These are phyloP conservation scores for Nyctereutes procyonoides DNA, from an alignment of 2,113 vertebrate genomes.

Conservation along the genomic window DNA sequence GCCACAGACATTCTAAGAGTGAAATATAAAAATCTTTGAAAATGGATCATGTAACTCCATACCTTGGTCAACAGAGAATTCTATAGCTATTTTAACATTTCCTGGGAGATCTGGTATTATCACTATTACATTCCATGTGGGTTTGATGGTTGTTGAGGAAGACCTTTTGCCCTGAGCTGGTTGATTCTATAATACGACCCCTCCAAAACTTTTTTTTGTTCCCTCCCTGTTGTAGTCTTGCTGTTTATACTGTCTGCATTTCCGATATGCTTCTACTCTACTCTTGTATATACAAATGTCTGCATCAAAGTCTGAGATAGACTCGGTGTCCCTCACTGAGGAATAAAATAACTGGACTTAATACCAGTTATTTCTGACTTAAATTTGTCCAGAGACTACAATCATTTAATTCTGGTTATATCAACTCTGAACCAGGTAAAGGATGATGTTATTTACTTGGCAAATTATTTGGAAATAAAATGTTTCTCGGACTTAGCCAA, in stretches of 20 bases:
- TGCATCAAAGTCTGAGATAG: neutral
- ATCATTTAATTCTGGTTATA: neutral
- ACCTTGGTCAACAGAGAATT: neutral
- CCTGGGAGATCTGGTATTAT: neutral
- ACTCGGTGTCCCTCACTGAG: neutral
- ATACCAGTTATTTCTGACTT: conserved; percentile 17
- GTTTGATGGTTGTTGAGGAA: neutral
- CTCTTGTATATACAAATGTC: neutral
- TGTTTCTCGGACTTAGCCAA: neutral
- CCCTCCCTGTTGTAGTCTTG: neutral
- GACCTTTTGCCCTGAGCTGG: neutral
- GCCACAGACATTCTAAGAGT: neutral
- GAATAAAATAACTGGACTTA: neutral
- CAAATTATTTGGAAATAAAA: conserved; percentile 31
- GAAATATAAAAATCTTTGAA: neutral
- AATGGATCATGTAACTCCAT: neutral
- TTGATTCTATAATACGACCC: neutral
- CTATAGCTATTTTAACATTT: neutral
- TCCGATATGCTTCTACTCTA: neutral
- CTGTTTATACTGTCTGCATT: neutral
- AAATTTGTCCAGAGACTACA: neutral
- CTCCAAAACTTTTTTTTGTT: neutral
- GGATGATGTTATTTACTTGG: neutral
- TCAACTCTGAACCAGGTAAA: conserved; percentile 25
- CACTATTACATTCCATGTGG: neutral